These are phyloP conservation scores for Trachemys scripta DNA, from an alignment of 2,113 vertebrate genomes.

Conservation along the genomic window DNA sequence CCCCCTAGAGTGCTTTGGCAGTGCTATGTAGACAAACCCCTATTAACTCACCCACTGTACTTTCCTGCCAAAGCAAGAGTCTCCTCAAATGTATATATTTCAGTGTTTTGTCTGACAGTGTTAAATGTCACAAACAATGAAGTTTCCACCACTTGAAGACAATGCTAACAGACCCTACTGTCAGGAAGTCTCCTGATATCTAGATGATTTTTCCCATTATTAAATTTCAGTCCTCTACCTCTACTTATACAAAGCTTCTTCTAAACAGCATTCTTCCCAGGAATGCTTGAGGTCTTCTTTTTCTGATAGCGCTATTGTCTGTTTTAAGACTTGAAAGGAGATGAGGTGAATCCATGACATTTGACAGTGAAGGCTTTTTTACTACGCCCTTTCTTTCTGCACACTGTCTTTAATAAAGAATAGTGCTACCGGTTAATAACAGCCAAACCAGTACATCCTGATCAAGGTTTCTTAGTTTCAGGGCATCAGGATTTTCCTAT, in stretches of 20 bases:
- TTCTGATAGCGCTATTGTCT: not conserved
- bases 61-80: not conserved
- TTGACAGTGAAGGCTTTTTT: not conserved
- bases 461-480: not conserved
- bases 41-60: not conserved
- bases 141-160: not conserved
- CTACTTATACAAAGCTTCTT: not conserved
- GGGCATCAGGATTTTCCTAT: not conserved
- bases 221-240: not conserved
- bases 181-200: not conserved
- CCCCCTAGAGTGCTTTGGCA: not conserved
- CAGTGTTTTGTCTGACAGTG: not conserved
- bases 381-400: not conserved
- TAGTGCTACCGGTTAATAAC: fast-evolving
- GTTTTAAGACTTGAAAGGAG: not conserved
- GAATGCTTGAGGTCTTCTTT: fast-evolving
- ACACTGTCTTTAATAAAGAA: not conserved
- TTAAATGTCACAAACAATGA: not conserved
- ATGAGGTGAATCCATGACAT: not conserved
- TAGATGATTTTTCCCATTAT: not conserved
- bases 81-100: not conserved
- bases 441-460: not conserved
- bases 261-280: fast-evolving
- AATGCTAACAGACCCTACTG: not conserved
- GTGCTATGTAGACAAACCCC: not conserved